Percentiles rank a stretch among this genome's conserved stretches.
phyloP scores from a whole-genome alignment of 2,888 invertebrate species.

The Craniophora ligustri region DNA sequence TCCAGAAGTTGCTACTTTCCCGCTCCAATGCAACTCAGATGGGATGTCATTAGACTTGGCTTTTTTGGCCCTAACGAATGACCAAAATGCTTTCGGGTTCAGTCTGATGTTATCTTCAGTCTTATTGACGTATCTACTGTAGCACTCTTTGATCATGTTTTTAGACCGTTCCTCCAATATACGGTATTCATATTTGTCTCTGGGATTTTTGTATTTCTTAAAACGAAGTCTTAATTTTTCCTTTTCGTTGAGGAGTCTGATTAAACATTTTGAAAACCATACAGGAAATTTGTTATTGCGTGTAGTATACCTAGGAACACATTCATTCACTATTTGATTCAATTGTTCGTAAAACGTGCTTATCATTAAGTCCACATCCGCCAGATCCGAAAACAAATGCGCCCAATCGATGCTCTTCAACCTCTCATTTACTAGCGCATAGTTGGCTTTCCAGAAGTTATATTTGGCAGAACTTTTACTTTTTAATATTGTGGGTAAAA shows the following conservation, averaged over 20 bases:
- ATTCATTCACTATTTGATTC: neutral
- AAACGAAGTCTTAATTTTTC: neutral
- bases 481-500: neutral
- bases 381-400: neutral
- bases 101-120: neutral
- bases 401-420: neutral
- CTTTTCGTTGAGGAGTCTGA: constrained; percentile 4
- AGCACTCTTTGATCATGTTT: neutral
- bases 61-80: neutral
- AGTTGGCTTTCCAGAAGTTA: neutral
- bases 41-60: neutral
- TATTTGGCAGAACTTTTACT: neutral
- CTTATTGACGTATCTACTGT: neutral
- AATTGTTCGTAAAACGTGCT: neutral
- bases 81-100: neutral
- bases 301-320: neutral
- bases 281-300: constrained; percentile 3
- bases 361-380: neutral
- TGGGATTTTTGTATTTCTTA: neutral
- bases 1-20: neutral
- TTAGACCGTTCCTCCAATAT: neutral
- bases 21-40: neutral
- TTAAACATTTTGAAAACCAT: constrained; percentile 5
- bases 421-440: neutral
- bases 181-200: neutral